Base-by-base conservation (phyloP, 2,797 vertebrate species). In the Microhierax caerulescens region DNA sequence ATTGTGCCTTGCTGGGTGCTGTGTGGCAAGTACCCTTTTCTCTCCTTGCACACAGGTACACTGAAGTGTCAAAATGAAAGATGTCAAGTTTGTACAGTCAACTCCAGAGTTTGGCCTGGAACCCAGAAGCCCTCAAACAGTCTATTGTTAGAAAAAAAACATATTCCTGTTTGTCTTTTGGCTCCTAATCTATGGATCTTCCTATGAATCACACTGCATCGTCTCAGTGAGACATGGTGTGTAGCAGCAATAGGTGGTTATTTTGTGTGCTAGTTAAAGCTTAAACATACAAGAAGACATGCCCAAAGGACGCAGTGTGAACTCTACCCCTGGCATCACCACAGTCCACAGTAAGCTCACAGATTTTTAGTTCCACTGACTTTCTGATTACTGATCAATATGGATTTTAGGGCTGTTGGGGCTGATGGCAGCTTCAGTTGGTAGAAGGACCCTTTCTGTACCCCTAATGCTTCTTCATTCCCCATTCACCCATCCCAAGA, bases 291-390 rank as follows among this genome's bases (percentile, higher is more conserved):
- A 34, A 34, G 51, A 53, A 72, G 83, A n/a, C 7, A 9, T 27
- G 51, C 10, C 47, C 24, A 23, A 73, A 57, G 76, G 21, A 79
- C 20, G 19, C 59, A 61, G 53, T 1, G 3, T 43, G 72, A 77
- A 24, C n/a, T 32, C 80, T 95, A 97, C 98, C 98, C 96, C 98
- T 98, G 96, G 98, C 98, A 5, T 98, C 95, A 9, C 98, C 98
- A 18, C 90, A 97, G 98, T 98, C 98, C 47, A 95, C 98, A 9
- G 90, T 96, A 69, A 98, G 95, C 94, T 98, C 98, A 4, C 98
- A 98, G 84, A 97, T 98, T 96, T 96, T 98, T 98, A 16, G 15
- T 67, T 78, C 98, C 98, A 97, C 13, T 97, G 97, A 64, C 97
- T 98, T 82, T 96, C 92, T 98, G 54, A 97, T 98, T 91, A 98